Evolutionary conservation across 2,888 invertebrate species (phyloP), one percentile per base, ranked within the genome.

Genomic region (Antheraea assamensis): DNA sequence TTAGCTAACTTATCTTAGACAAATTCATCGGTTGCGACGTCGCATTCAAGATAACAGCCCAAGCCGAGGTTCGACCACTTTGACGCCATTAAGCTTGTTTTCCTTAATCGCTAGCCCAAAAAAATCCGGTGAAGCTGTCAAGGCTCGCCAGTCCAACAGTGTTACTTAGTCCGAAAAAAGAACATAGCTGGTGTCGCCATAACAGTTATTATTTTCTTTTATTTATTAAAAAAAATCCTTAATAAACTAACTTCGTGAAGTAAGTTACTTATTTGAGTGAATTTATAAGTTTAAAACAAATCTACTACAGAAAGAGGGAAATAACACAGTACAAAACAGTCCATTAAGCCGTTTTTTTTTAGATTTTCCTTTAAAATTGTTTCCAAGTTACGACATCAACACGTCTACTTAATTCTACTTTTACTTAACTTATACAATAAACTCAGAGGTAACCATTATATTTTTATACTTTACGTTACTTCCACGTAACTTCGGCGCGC

Each of bases 331-430:
- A 21, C 68, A 68, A 68, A 10, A 21, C 10, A 68, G 68, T 70
- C 70, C 73, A 58, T 73, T 70, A 64, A 72, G 58, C 55, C 70
- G 70, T 82, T 79, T 82, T 52, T 82, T 52, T 75, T 74, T 76
- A 74, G 83, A 83, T 73, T 83, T 35, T 82, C 75, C 76, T 71
- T 78, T 74, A 76, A 79, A 85, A 83, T 84, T 85, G 84, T 86
- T 86, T 81, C 78, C 76, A 85, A 86, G 80, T 84, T 79, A 77
- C 81, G 84, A 82, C 80, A 84, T 80, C 80, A 86, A 85, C 84
- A 84, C 81, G 85, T 83, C 84, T 86, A 81, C 85, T 83, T 85
- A 85, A 86, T 86, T 88, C 83, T 82, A 86, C 84, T 85, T 86
- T 84, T 82, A 83, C 79, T 76, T 71, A 82, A 88, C 83, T 87